A percentile compares a stretch with the other conserved stretches of the same genome.
These are phyloP conservation scores for Aphidoletes aphidimyza DNA, from an alignment of 2,888 invertebrate genomes.

Conservation along the genomic window DNA sequence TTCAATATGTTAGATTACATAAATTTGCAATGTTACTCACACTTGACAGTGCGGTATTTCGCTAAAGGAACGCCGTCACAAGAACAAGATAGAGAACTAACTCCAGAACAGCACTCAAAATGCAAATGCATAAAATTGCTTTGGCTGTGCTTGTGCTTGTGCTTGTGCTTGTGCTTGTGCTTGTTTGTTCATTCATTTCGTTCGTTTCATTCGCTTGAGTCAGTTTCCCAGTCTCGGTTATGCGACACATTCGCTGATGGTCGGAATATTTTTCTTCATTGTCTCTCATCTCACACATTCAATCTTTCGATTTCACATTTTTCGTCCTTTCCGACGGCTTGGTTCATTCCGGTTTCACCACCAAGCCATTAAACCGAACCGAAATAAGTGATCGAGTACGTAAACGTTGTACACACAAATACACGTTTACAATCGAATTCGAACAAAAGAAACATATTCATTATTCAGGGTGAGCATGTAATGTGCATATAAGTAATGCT, in stretches of 20 bases:
- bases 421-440: constrained; percentile 3
- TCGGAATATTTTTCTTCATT: constrained; percentile 15
- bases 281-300: not conserved
- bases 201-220: constrained; percentile 1
- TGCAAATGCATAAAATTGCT: constrained; percentile 2
- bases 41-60: not conserved
- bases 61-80: too few relatives aligned
- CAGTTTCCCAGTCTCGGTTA: not conserved
- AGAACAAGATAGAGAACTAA: too few relatives aligned
- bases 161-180: too few relatives aligned
- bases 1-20: constrained; percentile 39
- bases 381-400: constrained; percentile 19
- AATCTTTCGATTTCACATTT: not conserved
- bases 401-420: constrained; percentile 37
- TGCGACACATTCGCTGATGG: not conserved
- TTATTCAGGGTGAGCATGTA: constrained; percentile 35
- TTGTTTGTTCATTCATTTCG: too few relatives aligned
- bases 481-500: too few relatives aligned
- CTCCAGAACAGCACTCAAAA: not conserved
- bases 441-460: constrained; percentile 25
- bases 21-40: not conserved
- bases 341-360: not conserved
- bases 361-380: not conserved
- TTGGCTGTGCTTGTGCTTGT: not conserved
- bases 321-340: not conserved